Evolutionary conservation across 2,113 vertebrate species (phyloP).

Genomic region (Oryzias melastigma): DNA sequence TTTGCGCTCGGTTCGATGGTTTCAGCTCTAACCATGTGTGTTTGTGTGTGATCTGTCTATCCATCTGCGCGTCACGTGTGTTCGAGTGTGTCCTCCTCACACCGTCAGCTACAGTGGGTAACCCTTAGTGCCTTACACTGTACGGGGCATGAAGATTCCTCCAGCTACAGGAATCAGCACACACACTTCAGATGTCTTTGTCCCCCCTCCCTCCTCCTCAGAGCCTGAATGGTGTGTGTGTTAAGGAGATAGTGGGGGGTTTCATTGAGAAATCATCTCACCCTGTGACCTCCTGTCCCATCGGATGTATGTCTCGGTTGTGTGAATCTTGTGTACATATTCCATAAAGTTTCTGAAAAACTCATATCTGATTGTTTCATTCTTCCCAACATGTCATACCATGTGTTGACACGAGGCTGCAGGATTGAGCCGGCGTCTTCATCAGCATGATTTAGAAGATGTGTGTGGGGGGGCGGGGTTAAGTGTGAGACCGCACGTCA

Average conservation of each 20-base stretch:
- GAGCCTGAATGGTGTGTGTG: not conserved
- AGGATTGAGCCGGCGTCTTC: constrained; percentile 20
- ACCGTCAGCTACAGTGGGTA: constrained; percentile 61
- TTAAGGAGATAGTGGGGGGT: not conserved
- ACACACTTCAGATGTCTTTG: constrained; percentile 13
- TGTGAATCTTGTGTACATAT: constrained; percentile 65
- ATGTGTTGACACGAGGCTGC: constrained; percentile 35
- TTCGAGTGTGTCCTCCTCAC: constrained; percentile 42
- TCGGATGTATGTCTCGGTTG: constrained; percentile 49
- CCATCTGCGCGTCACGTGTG: constrained; percentile 6
- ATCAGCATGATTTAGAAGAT: not conserved
- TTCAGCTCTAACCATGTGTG: constrained; percentile 16
- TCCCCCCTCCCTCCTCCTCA: constrained; percentile 4
- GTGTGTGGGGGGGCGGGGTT: constrained; percentile 6
- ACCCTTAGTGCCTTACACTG: constrained; percentile 75
- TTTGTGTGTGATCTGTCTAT: constrained; percentile 4
- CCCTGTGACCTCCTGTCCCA: constrained; percentile 19
- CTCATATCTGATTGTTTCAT: constrained; percentile 19
- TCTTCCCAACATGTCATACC: constrained; percentile 18
- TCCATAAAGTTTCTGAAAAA: constrained; percentile 74
- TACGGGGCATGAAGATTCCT: constrained; percentile 44
- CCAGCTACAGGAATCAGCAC: constrained; percentile 20
- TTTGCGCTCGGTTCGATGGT: not conserved
- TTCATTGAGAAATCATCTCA: constrained; percentile 12
- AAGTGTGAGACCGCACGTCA: constrained; percentile 19